Evolutionary conservation across 2,113 vertebrate species (phyloP).

Genomic region (Bagarius yarrelli): DNA sequence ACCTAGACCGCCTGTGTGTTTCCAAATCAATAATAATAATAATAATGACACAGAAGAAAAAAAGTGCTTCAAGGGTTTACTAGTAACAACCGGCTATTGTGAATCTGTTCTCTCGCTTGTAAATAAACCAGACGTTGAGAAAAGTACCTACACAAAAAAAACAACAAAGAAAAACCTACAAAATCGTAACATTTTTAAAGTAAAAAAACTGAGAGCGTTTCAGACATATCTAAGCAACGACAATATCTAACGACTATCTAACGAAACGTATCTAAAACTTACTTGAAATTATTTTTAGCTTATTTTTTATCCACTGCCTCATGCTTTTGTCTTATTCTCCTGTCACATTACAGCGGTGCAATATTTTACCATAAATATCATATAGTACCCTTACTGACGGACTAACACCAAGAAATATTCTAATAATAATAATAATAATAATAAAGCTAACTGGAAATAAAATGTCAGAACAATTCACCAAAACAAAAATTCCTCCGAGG

Average conservation of each 20-base stretch:
- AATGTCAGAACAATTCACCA: not conserved
- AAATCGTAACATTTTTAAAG: not conserved
- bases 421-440: too few relatives aligned
- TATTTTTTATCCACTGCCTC: not conserved
- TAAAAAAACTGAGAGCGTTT: not conserved
- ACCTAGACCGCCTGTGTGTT: not conserved
- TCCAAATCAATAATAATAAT: not conserved
- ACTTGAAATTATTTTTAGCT: not conserved
- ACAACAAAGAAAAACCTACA: not conserved
- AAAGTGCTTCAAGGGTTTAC: not conserved
- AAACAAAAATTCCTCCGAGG: not conserved
- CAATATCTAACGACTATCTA: not conserved
- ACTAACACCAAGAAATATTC: slow-evolving; percentile 63
- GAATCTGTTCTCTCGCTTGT: not conserved
- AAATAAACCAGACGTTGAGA: not conserved
- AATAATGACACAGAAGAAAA: not conserved
- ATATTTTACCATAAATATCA: not conserved
- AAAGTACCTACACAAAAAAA: slow-evolving; percentile 34
- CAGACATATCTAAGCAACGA: not conserved
- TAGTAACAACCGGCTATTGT: not conserved
- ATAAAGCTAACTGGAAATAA: not conserved
- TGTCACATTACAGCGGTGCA: not conserved
- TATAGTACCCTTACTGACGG: slow-evolving; percentile 23
- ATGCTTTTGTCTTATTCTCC: not conserved
- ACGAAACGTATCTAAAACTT: not conserved